Evolutionary conservation across 2,113 vertebrate species (phyloP).

Genomic region (Ranitomeya imitator): DNA sequence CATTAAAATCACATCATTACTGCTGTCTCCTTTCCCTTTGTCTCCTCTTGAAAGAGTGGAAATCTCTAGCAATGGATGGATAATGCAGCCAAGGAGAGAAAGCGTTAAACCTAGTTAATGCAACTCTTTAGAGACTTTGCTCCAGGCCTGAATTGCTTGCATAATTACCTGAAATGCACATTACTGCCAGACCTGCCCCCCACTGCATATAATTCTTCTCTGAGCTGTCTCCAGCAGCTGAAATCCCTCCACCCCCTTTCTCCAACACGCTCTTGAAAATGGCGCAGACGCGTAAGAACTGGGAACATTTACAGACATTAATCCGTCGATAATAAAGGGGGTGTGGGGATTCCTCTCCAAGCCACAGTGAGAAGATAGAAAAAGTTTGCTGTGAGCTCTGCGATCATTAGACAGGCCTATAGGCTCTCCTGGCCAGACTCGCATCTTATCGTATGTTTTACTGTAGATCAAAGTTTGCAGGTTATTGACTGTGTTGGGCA

Average conservation of each 20-base stretch:
- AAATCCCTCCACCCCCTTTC: slow-evolving; percentile 58
- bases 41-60: slow-evolving; percentile 5
- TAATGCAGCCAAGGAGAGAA: slow-evolving; percentile 6
- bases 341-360: slow-evolving; percentile 28
- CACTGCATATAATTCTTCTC: slow-evolving; percentile 49
- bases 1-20: slow-evolving; percentile 35
- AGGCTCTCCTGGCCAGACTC: neutral
- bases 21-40: slow-evolving; percentile 30
- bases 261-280: slow-evolving; percentile 46
- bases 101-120: slow-evolving; percentile 50
- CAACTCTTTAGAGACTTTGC: slow-evolving; percentile 58
- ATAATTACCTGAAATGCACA: slow-evolving; percentile 59
- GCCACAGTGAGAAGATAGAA: neutral
- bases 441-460: neutral
- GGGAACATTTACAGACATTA: slow-evolving; percentile 51
- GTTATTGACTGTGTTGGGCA: neutral
- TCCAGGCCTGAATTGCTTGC: slow-evolving; percentile 57
- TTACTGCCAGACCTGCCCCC: slow-evolving; percentile 58
- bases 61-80: neutral
- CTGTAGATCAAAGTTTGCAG: slow-evolving; percentile 33
- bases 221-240: slow-evolving; percentile 61
- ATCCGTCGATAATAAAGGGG: slow-evolving; percentile 50
- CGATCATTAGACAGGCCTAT: neutral
- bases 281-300: slow-evolving; percentile 40
- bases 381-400: neutral